Conservation (phyloP, 1,140 invertebrate species). For the Cyclargus thomasi region DNA sequence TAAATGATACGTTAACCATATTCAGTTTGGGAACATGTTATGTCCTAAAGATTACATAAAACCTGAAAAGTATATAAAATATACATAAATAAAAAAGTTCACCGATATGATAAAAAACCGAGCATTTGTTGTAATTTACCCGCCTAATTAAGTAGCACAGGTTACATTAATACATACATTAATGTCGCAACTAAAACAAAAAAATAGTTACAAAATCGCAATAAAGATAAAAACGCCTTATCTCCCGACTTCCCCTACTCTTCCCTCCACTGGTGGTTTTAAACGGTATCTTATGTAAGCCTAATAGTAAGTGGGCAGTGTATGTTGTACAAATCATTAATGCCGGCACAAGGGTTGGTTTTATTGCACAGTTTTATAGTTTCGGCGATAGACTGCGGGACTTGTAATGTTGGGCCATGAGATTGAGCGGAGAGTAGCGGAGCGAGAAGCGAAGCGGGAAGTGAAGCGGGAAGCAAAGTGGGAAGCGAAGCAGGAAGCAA, state of each 20-base stretch:
- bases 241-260: background rate
- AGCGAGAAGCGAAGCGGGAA: background rate
- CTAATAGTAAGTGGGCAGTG: conserved; percentile 34
- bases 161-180: too few species aligned
- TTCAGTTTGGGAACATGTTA: too few species aligned
- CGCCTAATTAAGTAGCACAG: too few species aligned
- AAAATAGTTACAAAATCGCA: background rate
- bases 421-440: conserved; percentile 23
- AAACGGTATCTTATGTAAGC: background rate
- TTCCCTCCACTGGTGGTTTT: background rate
- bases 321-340: conserved; percentile 48
- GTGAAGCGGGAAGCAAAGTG: too few species aligned
- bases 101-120: too few species aligned
- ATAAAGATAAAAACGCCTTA: background rate
- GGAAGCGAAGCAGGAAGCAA: too few species aligned
- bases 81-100: too few species aligned
- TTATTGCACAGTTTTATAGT: conserved; percentile 66
- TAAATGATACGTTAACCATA: too few species aligned
- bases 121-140: too few species aligned
- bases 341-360: conserved; percentile 51
- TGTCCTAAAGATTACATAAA: too few species aligned
- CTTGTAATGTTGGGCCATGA: conserved; percentile 45
- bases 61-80: too few species aligned
- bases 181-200: too few species aligned
- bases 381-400: conserved; percentile 48